phyloP scores from a whole-genome alignment of 2,888 invertebrate species.

The Drosophila longiperda region DNA sequence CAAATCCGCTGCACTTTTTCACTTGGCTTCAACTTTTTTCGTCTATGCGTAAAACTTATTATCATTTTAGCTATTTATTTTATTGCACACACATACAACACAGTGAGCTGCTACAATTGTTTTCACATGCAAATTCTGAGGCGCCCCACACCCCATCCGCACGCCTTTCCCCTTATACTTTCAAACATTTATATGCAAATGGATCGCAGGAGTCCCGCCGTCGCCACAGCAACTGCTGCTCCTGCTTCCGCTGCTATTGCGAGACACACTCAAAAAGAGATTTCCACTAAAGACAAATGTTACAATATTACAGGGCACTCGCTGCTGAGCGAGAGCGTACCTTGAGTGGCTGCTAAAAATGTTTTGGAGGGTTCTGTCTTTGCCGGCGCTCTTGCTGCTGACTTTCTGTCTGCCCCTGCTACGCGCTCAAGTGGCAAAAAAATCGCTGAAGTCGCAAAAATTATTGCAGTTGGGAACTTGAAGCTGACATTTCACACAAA shows the following conservation, averaged over 20 bases:
- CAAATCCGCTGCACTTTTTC: conserved; percentile 78
- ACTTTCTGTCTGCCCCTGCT: conserved; percentile 41
- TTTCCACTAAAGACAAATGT: conserved; percentile 78
- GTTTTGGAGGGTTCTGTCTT: conserved; percentile 57
- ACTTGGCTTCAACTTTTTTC: conserved; percentile 74
- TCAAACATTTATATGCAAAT: conserved; percentile 75
- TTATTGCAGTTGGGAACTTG: conserved; percentile 79
- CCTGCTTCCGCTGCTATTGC: conserved; percentile 22
- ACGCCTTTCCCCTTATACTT: conserved; percentile 30
- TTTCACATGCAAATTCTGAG: conserved; percentile 71
- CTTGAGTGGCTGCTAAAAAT: conserved; percentile 70
- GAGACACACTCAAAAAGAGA: conserved; percentile 77
- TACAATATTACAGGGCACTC: conserved; percentile 70
- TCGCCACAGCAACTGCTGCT: background rate
- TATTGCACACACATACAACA: conserved; percentile 53
- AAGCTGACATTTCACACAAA: conserved; percentile 67
- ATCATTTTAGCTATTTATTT: conserved; percentile 77
- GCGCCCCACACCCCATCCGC: background rate
- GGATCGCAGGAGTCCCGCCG: conserved; percentile 45
- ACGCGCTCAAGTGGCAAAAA: conserved; percentile 78
- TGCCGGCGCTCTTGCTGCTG: conserved; percentile 12
- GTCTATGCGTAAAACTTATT: conserved; percentile 77
- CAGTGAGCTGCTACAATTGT: conserved; percentile 61
- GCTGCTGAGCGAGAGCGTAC: conserved; percentile 46
- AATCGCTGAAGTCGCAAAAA: conserved; percentile 79